Evolutionary conservation across 2,888 invertebrate species (phyloP), one percentile per base, ranked within the genome.

Genomic region (Drosophila macrothrix): DNA sequence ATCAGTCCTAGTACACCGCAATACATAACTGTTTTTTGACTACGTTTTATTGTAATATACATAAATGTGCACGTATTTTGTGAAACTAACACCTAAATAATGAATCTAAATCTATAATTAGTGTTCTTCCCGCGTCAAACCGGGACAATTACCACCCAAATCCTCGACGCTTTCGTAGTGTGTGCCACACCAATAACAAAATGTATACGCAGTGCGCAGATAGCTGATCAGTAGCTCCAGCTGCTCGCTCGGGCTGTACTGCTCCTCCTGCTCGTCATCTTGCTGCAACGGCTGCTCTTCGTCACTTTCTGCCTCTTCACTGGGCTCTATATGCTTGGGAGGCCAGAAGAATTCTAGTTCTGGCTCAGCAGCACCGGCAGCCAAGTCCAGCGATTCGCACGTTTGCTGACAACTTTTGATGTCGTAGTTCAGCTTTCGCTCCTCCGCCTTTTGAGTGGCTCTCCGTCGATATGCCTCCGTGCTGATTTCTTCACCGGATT

Each of bases 171-270:
- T 95, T 69, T 95, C 94, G 92, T 95, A 97, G 56, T 94, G 94
- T 7, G 95, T 95, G 16, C 96, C 96, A 94, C 97, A 97, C 96
- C 97, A 97, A 61, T 96, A 94, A 90, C 97, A 97, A 92, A 97
- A 97, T 65, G 94, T 94, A 92, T 97, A 95, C 43, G 94, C 95
- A n/a, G 94, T 94, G 67, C 97, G 94, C 64, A 97, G 93, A 92
- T 97, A 97, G 35, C 93, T 92, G 0, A 95, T 94, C 6, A 96
- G 81, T 74, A 95, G 94, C 78, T 95, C 94, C 41, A 96, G 91
- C 91, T 95, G 95, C 84, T 96, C 96, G 43, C 86, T 86, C 2
- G 93, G 85, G 46, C 84, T 90, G 67, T 84, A 93, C 5, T 79
- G 84, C 1, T 90, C 89, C 3, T 87, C 90, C 0, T 73, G 71